Evolutionary conservation across 2,113 vertebrate genomes (phyloP), one percentile per base, ranked within the genome.

Genomic region (Hyperoodon ampullatus): DNA sequence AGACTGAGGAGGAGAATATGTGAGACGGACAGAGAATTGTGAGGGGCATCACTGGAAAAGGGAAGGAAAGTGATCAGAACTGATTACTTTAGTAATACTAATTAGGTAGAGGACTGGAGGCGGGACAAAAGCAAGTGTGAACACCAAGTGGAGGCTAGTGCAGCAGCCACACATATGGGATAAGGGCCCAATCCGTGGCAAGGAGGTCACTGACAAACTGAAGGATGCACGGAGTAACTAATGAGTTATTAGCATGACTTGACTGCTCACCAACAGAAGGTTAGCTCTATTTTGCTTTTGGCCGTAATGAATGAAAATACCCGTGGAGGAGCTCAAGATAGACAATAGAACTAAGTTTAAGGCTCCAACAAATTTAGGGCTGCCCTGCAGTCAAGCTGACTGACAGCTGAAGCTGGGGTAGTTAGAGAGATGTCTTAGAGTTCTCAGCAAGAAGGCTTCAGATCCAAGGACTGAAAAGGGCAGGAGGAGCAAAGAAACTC

Each of bases 21-120:
- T 33, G 53, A 66, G 53, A 83, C 2, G 0, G 44, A 39, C 15
- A 58, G 30, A 42, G 23, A 33, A 42, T n/a, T 24, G 42, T 3
- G 24, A 42, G n/a, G 3, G 3, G 33, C 5, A 39, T 14, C 16
- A 8, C 60, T 16, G 35, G 50, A 42, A 50, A 80, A n/a, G 58
- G 44, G 10, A 21, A 19, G 53, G 66, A 16, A n/a, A 61, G 33
- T 1, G 21, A 26, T 3, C 35, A 18, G 28, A 28, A 14, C 26
- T 0, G 9, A 13, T 53, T 26, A 18, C 1, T 35, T 50, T 13
- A 3, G 70, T 8, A 2, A 18, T 8, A 26, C 1, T 7, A 26
- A 65, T 1, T 9, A 21, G n/a, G 30, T 1, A 33, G 61, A 10
- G 12, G 53, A 16, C 0, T 26, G 55, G 28, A 75, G 47, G 23